These are phyloP conservation scores for Varanus salvator DNA, from an alignment of 2,113 vertebrate species.

Conservation along the genomic window DNA sequence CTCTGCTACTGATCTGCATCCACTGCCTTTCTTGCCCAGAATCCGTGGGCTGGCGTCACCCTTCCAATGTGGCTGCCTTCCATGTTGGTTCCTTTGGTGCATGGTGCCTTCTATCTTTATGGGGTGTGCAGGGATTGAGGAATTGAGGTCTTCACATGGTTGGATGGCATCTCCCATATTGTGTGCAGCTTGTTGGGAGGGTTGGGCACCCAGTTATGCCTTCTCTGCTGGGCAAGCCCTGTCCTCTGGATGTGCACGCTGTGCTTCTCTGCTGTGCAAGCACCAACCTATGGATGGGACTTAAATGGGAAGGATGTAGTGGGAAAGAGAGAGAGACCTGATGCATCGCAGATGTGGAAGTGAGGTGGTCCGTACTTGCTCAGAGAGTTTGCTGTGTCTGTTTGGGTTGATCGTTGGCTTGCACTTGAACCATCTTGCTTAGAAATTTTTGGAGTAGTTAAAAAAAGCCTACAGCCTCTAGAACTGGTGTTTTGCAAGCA, in stretches of 20 bases:
- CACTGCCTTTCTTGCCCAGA: background rate
- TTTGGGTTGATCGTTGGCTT: background rate
- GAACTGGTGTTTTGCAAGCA: background rate
- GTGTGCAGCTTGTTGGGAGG: background rate
- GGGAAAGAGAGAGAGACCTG: background rate
- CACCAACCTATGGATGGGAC: background rate
- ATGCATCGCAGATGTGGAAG: background rate
- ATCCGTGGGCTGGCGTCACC: too few species aligned
- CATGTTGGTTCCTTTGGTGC: background rate
- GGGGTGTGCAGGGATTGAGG: background rate
- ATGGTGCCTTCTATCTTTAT: background rate
- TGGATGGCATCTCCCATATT: background rate
- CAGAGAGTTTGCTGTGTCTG: background rate
- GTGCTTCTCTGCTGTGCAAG: too few species aligned
- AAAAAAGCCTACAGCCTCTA: too few species aligned
- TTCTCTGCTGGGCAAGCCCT: background rate
- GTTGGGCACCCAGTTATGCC: background rate
- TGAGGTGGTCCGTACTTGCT: too few species aligned
- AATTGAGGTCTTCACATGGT: too few species aligned
- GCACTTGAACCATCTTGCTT: background rate
- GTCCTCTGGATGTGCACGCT: too few species aligned
- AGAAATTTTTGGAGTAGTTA: slow-evolving; percentile 9
- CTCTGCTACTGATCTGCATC: background rate
- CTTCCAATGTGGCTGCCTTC: background rate
- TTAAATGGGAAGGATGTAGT: background rate